phyloP scores from a whole-genome alignment of 2,113 vertebrate genomes.

The Gymnorhina tibicen region DNA sequence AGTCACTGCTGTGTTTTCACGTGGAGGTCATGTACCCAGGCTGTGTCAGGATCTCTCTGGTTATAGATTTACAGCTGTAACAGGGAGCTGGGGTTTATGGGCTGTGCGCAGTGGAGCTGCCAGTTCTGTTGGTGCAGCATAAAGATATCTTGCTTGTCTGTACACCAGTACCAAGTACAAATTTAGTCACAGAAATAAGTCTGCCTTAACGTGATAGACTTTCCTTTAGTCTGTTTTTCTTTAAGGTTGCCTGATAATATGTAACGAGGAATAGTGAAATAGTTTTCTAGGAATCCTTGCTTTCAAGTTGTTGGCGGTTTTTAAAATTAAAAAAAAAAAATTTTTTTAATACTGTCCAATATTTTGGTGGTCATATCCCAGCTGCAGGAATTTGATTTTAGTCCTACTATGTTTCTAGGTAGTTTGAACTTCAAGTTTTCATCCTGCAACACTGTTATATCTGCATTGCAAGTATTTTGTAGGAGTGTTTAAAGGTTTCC shows the following conservation, averaged over 20 bases:
- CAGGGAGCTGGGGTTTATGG: background rate
- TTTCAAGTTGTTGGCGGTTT: background rate
- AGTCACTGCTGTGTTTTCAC: background rate
- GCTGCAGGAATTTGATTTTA: background rate
- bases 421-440: background rate
- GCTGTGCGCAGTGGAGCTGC: background rate
- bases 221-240: background rate
- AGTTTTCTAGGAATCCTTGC: background rate
- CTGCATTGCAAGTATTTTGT: background rate
- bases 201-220: background rate
- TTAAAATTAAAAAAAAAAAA: rapidly evolving
- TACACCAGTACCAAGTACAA: background rate
- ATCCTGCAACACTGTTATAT: background rate
- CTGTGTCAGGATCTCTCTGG: background rate
- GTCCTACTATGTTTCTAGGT: background rate
- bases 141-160: background rate
- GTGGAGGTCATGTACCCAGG: background rate
- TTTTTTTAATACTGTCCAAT: background rate
- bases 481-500: background rate
- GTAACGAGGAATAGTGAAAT: background rate
- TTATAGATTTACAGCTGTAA: background rate
- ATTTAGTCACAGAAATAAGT: background rate
- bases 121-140: background rate
- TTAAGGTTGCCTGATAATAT: background rate
- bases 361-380: background rate